Base-by-base conservation (phyloP, 2,888 invertebrate genomes). In the Drosophila testacea region DNA sequence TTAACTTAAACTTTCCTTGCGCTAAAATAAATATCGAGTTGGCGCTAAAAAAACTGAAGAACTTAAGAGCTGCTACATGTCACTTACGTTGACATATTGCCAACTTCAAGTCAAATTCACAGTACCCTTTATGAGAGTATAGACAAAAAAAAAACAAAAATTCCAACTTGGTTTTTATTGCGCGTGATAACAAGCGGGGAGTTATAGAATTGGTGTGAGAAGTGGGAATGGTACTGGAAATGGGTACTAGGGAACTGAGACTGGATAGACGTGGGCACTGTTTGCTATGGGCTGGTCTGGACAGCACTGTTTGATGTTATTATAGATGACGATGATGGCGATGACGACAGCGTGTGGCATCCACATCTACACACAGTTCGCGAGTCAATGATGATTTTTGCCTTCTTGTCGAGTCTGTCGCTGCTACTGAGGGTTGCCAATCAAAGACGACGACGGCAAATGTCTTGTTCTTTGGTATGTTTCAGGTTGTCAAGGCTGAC, bases 281-380 rank as follows among this genome's bases (percentile, higher is more conserved):
- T 61, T 75, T 65, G 52, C 67, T 46, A 51, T 66, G 60, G 69
- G 78, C 81, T 73, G 74, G 56, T 80, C 81, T 73, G 81, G 81
- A 68, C 87, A 81, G 81, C 69, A 72, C 81, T 73, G 82, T 83
- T 83, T 83, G 83, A 87, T 84, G 87, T 83, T 87, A 87, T 83
- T 87, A 83, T 83, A 84, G 87, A 83, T 83, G 83, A 83, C 84
- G 82, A 85, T 80, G 80, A 78, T 48, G 62, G 78, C 73, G 73
- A 70, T 77, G 78, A 77, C 77, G 78, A 77, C 78, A 78, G 74
- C 67, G 74, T 73, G 72, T 55, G 64, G 77, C 56, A 57, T 46
- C 22, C 22, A 22, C 22, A 57, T 46, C 13, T 51, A 48, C 55
- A 62, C 30, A 32, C 22, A 48, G 42, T 36, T n/a, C 44, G 13